Evolutionary conservation across 2,888 invertebrate species (phyloP).

Genomic region (Fragum fragum): DNA sequence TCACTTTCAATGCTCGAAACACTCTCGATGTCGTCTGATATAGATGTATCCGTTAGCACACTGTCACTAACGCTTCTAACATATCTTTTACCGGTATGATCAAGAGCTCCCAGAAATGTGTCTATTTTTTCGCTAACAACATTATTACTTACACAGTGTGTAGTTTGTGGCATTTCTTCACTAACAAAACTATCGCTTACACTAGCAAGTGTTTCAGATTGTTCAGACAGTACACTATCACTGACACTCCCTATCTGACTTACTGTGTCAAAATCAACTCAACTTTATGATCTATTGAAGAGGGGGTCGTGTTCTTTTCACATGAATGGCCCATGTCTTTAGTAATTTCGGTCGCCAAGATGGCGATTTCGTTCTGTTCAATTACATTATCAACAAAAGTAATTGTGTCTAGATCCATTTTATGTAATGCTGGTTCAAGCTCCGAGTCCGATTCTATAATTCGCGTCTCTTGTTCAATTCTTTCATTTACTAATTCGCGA

Average conservation of each 20-base stretch:
- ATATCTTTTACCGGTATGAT: not conserved
- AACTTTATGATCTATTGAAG: not conserved
- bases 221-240: not conserved
- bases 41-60: not conserved
- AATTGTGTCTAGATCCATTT: not conserved
- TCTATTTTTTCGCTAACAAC: not conserved
- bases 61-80: not conserved
- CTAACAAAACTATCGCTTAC: not conserved
- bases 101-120: not conserved
- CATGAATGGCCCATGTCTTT: not conserved
- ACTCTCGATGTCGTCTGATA: not conserved
- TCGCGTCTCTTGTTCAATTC: not conserved
- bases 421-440: not conserved
- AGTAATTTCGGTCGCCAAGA: too few species aligned
- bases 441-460: not conserved
- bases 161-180: not conserved
- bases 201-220: not conserved
- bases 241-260: not conserved
- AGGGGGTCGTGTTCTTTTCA: not conserved
- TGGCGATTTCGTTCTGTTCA: not conserved
- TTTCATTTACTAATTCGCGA: conserved; percentile 19
- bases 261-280: not conserved
- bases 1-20: not conserved
- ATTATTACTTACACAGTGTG: not conserved
- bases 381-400: not conserved